Base-by-base conservation (phyloP, 2,113 vertebrate species). In the Clarias batrachus region DNA sequence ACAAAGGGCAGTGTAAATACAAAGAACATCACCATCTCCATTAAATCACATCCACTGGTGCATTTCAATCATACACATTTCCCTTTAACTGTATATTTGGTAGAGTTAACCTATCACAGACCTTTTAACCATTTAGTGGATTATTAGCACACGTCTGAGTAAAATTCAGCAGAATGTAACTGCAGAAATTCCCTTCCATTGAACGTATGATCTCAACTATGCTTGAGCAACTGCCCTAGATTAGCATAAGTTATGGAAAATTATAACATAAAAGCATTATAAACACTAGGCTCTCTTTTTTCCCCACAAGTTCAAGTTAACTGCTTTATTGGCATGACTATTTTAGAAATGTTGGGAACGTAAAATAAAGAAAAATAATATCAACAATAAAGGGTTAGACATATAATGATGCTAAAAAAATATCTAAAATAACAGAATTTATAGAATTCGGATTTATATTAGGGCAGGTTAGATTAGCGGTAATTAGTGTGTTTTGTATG, bases 21-120 rank as follows among this genome's bases (percentile, higher is more conserved):
- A 48, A 48, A 62, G 60, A 63, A 66, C 21, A 41, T 62, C 83
- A 30, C 83, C 60, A 59, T 65, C 41, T 79, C 82, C 70, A 63
- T 66, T 87, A 63, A 56, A 16, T 48, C 77, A 59, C 85, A 85
- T 87, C 87, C 23, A 37, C n/a, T 82, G 41, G 77, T 86, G 83
- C 54, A 57, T 82, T 86, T 66, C 52, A 71, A 78, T 80, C 68
- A 81, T 11, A 37, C 33, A 76, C 30, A 23, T 52, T 62, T 85
- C n/a, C 41, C n/a, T 79, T 85, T 62, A 27, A 52, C 63, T 54
- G 37, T 27, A 80, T 41, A n/a, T 77, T 74, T 27, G 19, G 8
- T 68, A 19, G 30, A 79, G n/a, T 57, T 56, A 30, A 30, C n/a
- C 30, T 80, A 27, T 80, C 30, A 33, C 30, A 37, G 27, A 80